A percentile compares a stretch with the other conserved stretches of the same genome.
phyloP scores from a whole-genome alignment of 2,888 invertebrate species.

The Portevinia maculata region DNA sequence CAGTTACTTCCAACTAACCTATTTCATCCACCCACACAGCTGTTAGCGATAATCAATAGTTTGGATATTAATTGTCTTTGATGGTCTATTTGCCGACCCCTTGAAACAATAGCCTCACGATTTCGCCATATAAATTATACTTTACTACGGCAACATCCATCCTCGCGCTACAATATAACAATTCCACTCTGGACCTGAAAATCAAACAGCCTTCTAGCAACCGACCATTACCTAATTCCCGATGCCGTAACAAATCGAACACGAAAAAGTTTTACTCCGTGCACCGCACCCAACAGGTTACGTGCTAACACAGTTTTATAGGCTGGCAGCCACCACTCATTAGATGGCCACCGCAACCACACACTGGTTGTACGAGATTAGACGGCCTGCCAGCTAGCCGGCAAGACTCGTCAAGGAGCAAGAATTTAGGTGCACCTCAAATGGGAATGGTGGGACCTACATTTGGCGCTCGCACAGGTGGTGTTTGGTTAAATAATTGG shows the following conservation, averaged over 20 bases:
- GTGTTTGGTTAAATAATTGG: constrained; percentile 70
- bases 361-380: constrained; percentile 17
- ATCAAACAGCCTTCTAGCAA: neutral
- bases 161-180: neutral
- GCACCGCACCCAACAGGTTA: constrained; percentile 52
- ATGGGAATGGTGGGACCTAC: constrained; percentile 51
- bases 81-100: neutral
- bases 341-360: constrained; percentile 9
- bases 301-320: constrained; percentile 6
- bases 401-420: constrained; percentile 51
- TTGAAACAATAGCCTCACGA: constrained; percentile 41
- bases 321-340: constrained; percentile 5
- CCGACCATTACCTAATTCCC: constrained; percentile 64
- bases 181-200: constrained; percentile 4
- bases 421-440: constrained; percentile 65
- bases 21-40: neutral
- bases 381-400: neutral
- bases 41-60: neutral
- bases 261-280: constrained; percentile 45
- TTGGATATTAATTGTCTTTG: neutral
- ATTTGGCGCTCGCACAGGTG: constrained; percentile 55
- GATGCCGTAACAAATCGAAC: constrained; percentile 66
- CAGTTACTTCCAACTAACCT: neutral
- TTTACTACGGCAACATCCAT: neutral
- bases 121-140: constrained; percentile 19